These are phyloP conservation scores for Eustalomyia histrio DNA, from an alignment of 2,888 invertebrate genomes.

Conservation along the genomic window DNA sequence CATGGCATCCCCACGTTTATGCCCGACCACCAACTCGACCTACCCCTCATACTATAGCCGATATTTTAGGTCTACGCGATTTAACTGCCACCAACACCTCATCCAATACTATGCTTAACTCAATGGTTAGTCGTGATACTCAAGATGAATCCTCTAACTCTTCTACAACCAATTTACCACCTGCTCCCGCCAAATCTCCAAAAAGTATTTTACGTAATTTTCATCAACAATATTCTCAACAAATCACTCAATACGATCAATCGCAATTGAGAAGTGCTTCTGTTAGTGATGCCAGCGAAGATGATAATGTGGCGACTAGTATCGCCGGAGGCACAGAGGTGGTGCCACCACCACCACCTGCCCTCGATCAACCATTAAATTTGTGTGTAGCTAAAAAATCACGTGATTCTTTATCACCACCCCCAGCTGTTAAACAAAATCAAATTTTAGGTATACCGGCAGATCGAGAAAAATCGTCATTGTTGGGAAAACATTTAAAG, in stretches of 20 bases:
- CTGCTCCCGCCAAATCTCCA: conserved; percentile 75
- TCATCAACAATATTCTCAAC: conserved; percentile 75
- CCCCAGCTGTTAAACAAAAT: conserved; percentile 65
- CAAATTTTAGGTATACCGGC: conserved; percentile 55
- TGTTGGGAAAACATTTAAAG: conserved; percentile 66
- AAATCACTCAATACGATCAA: conserved; percentile 67
- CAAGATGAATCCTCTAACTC: conserved; percentile 67
- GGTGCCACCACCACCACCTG: conserved; percentile 43
- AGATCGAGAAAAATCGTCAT: conserved; percentile 65
- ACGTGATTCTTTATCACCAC: conserved; percentile 66
- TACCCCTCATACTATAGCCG: conserved; percentile 92
- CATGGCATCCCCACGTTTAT: conserved; percentile 96
- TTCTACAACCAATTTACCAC: conserved; percentile 60
- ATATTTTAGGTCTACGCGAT: conserved; percentile 86
- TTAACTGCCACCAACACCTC: conserved; percentile 13
- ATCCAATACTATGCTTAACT: conserved; percentile 29
- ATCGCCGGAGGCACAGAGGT: conserved; percentile 7
- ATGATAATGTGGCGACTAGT: conserved; percentile 70
- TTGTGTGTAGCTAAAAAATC: conserved; percentile 82
- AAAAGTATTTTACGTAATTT: conserved; percentile 77
- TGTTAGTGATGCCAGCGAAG: conserved; percentile 80
- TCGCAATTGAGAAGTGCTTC: conserved; percentile 73
- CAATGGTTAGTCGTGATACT: conserved; percentile 40
- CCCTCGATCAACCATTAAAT: conserved; percentile 82
- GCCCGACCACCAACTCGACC: conserved; percentile 89